Base-by-base conservation (phyloP, 2,113 vertebrate species). In the Lepus americanus region DNA sequence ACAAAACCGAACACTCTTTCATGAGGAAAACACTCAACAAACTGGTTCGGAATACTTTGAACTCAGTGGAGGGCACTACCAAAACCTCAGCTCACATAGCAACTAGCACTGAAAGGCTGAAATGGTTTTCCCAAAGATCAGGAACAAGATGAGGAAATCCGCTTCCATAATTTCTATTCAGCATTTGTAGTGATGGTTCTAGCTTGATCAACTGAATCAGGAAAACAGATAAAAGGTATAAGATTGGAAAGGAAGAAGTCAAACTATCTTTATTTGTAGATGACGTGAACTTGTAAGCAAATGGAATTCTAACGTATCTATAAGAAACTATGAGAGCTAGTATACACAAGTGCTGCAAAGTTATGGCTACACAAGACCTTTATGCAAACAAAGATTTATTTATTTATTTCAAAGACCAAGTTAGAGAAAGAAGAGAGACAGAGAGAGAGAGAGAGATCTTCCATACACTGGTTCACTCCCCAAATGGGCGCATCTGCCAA, bases 211-310 rank as follows among this genome's bases (percentile, higher is more conserved):
- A 67, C 3, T 87, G 44, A 11, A 19, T n/a, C 63, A 84, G 64
- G 86, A 86, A 79, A 80, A n/a, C 10, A 94, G 87, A 66, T 27
- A 73, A 80, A 74, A 91, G 27, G 3, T 6, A 90, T 55, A 14
- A 53, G 31, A 63, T n/a, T 70, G 53, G 36, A 51, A 90, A 85
- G 69, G 53, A 72, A 86, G 20, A 69, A 39, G 16, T 44, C 88
- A 44, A 51, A 79, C 19, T 9, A 67, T 29, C 16, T 33, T 44
- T 79, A 92, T 77, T 44, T 85, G 63, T 33, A 94, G 66, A 73
- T 55, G 66, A 79, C 33, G 79, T 20, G n/a, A 90, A 92, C 53
- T 89, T 89, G 20, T 74, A 87, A 51, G 76, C 25, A 94, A 17
- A 87, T 22, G 66, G 84, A 91, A 67, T 55, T 27, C n/a, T 55